These are phyloP conservation scores for Rhamnusium bicolor DNA, from an alignment of 2,888 invertebrate genomes.

Conservation along the genomic window DNA sequence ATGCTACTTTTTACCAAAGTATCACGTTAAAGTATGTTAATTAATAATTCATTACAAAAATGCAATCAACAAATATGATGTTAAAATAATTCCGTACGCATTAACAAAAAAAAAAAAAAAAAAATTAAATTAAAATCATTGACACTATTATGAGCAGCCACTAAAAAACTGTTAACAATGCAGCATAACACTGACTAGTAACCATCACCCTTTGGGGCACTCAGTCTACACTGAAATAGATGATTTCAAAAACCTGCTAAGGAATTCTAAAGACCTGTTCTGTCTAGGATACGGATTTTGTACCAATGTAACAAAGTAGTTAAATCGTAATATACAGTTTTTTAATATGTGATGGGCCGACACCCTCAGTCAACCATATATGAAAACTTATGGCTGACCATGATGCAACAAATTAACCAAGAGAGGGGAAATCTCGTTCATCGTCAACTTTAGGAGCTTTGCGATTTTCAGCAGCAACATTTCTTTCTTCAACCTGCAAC, in stretches of 20 bases:
- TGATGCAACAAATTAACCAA: conserved; percentile 77
- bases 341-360: conserved; percentile 50
- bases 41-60: conserved; percentile 8
- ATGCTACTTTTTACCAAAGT: conserved; percentile 35
- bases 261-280: conserved; percentile 54
- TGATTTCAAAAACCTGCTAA: conserved; percentile 53
- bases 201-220: conserved; percentile 63
- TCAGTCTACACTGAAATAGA: conserved; percentile 66
- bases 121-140: conserved; percentile 37
- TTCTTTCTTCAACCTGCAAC: conserved; percentile 60
- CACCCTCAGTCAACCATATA: conserved; percentile 47
- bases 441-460: conserved; percentile 92
- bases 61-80: conserved; percentile 31
- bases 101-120: conserved; percentile 24
- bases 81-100: conserved; percentile 31
- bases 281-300: conserved; percentile 65
- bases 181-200: conserved; percentile 69
- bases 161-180: conserved; percentile 60
- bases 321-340: conserved; percentile 61
- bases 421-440: conserved; percentile 95
- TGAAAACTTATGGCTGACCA: conserved; percentile 48
- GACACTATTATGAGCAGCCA: conserved; percentile 58
- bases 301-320: conserved; percentile 66
- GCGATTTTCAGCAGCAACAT: conserved; percentile 54
- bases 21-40: conserved; percentile 10